A percentile compares a stretch with the other conserved stretches of the same genome.
Evolutionary conservation across 2,888 invertebrate genomes (phyloP).

Genomic region (Autographa pulchrina): DNA sequence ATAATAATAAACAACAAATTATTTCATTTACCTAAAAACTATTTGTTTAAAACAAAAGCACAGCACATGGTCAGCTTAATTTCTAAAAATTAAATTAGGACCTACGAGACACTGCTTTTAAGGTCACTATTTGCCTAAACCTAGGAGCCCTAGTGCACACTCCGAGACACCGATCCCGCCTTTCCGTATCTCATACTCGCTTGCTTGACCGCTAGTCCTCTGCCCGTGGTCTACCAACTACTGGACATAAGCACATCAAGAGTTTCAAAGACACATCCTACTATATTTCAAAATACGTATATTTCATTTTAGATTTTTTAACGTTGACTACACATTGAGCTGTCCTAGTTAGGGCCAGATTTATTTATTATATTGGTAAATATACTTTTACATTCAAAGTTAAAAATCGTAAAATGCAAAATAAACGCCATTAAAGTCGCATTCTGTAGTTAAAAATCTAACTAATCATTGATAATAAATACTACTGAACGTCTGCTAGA

Average conservation of each 20-base stretch:
- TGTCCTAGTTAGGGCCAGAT: constrained; percentile 84
- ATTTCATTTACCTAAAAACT: constrained; percentile 86
- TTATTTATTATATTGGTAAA: constrained; percentile 70
- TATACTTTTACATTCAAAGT: constrained; percentile 68
- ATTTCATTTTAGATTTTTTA: constrained; percentile 72
- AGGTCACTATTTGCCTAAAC: constrained; percentile 81
- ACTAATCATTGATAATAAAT: constrained; percentile 73
- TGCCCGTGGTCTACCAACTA: constrained; percentile 80
- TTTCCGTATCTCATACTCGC: constrained; percentile 50
- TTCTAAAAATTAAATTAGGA: constrained; percentile 85
- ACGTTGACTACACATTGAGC: constrained; percentile 86
- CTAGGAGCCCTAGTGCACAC: constrained; percentile 84
- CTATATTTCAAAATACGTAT: constrained; percentile 82
- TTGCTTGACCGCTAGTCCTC: constrained; percentile 52
- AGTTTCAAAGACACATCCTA: constrained; percentile 87
- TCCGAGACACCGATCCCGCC: constrained; percentile 67
- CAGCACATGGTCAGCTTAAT: constrained; percentile 89
- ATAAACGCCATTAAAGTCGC: constrained; percentile 73
- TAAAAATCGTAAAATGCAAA: constrained; percentile 78
- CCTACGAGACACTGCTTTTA: constrained; percentile 81
- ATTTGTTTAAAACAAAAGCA: constrained; percentile 89
- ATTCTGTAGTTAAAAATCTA: constrained; percentile 75
- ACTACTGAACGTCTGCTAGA: constrained; percentile 76
- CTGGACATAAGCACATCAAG: constrained; percentile 88
- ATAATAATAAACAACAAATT: constrained; percentile 82